Percentiles rank a stretch among this genome's conserved stretches.
Evolutionary conservation across 2,888 invertebrate genomes (phyloP).

Genomic region (Philaethria dido): DNA sequence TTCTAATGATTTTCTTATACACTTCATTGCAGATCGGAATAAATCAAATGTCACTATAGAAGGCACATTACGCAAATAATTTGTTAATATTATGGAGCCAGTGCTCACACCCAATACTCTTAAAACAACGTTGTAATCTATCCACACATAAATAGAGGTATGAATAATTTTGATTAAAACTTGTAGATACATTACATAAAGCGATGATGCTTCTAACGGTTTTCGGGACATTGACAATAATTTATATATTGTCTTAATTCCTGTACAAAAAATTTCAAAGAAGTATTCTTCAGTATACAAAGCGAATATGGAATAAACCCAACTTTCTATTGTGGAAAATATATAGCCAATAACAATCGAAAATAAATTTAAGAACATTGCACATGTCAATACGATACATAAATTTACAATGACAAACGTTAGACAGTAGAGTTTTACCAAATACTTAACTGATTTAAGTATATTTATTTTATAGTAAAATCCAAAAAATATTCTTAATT

Average conservation of each 20-base stretch:
- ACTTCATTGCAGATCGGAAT: not conserved
- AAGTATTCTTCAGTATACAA: not conserved
- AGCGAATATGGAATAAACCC: not conserved
- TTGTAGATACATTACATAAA: not conserved
- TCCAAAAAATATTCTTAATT: slow-evolving; percentile 1
- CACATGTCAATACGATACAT: not conserved
- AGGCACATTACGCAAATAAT: not conserved
- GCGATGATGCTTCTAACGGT: not conserved
- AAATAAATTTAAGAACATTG: not conserved
- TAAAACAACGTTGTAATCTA: not conserved
- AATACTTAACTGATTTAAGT: not conserved
- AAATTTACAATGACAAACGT: not conserved
- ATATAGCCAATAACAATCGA: no score
- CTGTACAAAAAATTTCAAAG: not conserved
- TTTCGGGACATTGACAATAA: not conserved
- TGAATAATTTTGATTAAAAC: not conserved
- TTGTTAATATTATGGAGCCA: not conserved
- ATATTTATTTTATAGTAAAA: not conserved
- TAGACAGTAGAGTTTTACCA: not conserved
- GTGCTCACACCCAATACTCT: rapidly evolving
- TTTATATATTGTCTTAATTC: slow-evolving; percentile 11
- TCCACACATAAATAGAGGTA: not conserved
- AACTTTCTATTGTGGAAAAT: not conserved
- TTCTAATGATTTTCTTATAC: slow-evolving; percentile 7
- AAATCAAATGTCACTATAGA: not conserved